Evolutionary conservation across 2,888 invertebrate species (phyloP), one percentile per base, ranked within the genome.

Genomic region (Sturmia bella): DNA sequence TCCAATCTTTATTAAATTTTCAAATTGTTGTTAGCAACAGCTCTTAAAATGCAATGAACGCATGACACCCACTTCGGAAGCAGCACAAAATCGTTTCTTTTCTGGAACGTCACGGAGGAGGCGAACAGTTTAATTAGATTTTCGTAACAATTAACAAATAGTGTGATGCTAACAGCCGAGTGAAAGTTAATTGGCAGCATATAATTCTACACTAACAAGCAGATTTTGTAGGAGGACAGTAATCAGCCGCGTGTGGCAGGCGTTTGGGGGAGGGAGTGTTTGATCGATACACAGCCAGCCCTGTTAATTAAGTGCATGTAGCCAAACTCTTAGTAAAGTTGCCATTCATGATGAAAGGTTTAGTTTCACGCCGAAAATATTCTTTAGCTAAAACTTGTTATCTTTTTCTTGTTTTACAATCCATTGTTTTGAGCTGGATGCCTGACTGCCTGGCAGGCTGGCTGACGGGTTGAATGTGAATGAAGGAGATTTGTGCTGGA

Each of bases 41-140:
- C 32, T 27, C 72, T 37, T 41, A 24, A 21, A 39, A 39, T 7
- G 39, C 6, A 64, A 72, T 64, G 41, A 64, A 64, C 32, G 12
- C 41, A 72, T 3, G 11, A 48, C 17, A 56, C 11, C 27, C 54
- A 45, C 12, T 37, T 32, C 37, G 13, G 41, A 48, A 24, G 50
- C 64, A 11, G 57, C 32, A 37, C 6, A 2, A 37, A 21, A 2
- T 39, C n/a, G 2, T 6, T 6, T n/a, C 7, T 21, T n/a, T 19
- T 15, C 45, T 56, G 6, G 6, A 15, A 4, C 12, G 37, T 0
- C 15, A 15, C 13, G 19, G 48, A 17, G 17, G 27, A 43, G 64
- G 32, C 43, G 52, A 45, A 61, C 59, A 48, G 41, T 70, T 78
- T 73, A 84, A 77, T 83, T 83, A 78, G 77, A 75, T 81, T 83